These are phyloP conservation scores for Phylloscopus collybita DNA, from an alignment of 2,797 vertebrate genomes.

Conservation along the genomic window DNA sequence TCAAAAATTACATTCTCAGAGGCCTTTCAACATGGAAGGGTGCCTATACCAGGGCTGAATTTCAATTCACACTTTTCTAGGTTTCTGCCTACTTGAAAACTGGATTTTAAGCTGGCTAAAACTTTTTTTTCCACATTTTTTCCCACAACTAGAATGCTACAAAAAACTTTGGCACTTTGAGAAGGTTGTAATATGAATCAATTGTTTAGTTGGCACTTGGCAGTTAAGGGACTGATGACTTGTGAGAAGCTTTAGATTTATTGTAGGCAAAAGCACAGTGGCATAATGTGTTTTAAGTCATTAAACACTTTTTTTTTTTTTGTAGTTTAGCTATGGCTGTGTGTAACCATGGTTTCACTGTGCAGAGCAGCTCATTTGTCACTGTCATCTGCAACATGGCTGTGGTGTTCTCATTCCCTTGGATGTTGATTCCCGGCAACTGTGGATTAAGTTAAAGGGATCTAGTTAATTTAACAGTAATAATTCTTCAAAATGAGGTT, in stretches of 20 bases:
- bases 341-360: background rate
- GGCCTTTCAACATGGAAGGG: background rate
- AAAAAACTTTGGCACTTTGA: background rate
- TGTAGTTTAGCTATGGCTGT: background rate
- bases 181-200: background rate
- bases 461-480: background rate
- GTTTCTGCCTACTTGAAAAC: background rate
- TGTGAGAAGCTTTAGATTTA: background rate
- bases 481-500: background rate
- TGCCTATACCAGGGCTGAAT: background rate
- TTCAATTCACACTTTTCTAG: background rate
- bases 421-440: background rate
- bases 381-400: background rate
- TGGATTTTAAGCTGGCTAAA: background rate
- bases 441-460: background rate
- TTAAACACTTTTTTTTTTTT: background rate
- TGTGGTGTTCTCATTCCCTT: background rate
- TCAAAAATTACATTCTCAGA: background rate
- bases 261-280: background rate
- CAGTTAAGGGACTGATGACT: background rate
- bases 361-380: slow-evolving; percentile 14
- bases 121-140: background rate
- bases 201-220: background rate
- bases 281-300: background rate
- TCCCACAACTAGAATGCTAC: background rate